A percentile compares a stretch with the other conserved stretches of the same genome.
phyloP scores from a whole-genome alignment of 2,113 vertebrate species.

The Daphoenositta chrysoptera region DNA sequence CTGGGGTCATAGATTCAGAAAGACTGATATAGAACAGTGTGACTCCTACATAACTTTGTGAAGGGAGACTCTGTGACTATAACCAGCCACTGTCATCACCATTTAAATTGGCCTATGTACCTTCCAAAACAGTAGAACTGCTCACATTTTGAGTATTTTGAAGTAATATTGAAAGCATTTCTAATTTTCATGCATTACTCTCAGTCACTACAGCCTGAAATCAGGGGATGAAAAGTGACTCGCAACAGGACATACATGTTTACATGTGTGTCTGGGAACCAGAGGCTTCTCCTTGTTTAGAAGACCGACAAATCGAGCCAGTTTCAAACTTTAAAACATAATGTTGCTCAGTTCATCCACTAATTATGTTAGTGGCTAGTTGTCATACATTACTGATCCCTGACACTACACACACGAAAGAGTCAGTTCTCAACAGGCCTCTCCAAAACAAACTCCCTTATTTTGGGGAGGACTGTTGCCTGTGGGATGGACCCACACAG shows the following conservation, averaged over 20 bases:
- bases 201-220: not conserved
- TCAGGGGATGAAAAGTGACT: not conserved
- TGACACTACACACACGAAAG: not conserved
- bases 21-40: not conserved
- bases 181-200: not conserved
- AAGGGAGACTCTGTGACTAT: not conserved
- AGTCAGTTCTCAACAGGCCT: not conserved
- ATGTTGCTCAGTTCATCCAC: not conserved
- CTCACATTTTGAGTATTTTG: not conserved
- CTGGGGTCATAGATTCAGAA: not conserved
- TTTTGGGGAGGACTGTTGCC: not conserved
- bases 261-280: no score
- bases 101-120: not conserved
- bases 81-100: not conserved
- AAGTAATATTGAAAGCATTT: not conserved
- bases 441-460: not conserved
- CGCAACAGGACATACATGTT: not conserved
- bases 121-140: not conserved
- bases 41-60: not conserved
- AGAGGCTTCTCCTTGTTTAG: not conserved
- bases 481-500: not conserved
- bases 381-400: not conserved
- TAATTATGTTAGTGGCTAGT: not conserved
- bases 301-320: not conserved
- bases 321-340: not conserved